Evolutionary conservation across 2,797 vertebrate genomes (phyloP).

Genomic region (Orientallactaga sibirica): DNA sequence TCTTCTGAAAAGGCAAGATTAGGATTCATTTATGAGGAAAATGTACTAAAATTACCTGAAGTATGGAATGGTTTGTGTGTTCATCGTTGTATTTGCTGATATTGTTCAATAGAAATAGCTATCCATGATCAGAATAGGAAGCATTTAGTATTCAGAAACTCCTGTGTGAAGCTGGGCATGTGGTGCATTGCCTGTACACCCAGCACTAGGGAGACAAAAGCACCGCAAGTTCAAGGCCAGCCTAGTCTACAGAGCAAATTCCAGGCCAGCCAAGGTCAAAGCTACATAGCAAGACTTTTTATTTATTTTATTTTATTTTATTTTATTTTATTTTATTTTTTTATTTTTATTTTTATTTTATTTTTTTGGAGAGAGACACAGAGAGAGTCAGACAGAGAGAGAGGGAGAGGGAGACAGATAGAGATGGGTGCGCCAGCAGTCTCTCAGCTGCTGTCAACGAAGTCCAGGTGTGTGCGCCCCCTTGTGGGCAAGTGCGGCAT

Average conservation of each 20-base stretch:
- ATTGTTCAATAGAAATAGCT: slow-evolving; percentile 21
- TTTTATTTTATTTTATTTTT: too few species aligned
- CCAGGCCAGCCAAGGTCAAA: not conserved
- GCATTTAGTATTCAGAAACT: not conserved
- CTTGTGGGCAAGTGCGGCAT: too few species aligned
- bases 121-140: not conserved
- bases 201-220: not conserved
- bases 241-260: not conserved
- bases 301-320: too few species aligned
- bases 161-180: not conserved
- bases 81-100: slow-evolving; percentile 23
- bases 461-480: too few species aligned
- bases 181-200: not conserved
- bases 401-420: too few species aligned
- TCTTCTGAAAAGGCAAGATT: not conserved
- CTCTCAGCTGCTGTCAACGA: too few species aligned
- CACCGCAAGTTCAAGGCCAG: not conserved
- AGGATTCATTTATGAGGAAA: slow-evolving; percentile 2
- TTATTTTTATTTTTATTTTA: too few species aligned
- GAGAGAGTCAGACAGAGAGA: too few species aligned
- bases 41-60: slow-evolving; percentile 11
- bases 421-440: too few species aligned
- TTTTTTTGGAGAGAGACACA: too few species aligned
- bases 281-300: not conserved
- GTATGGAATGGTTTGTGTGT: not conserved